These are phyloP conservation scores for Silurus aristotelis DNA, from an alignment of 2,797 vertebrate genomes.

Conservation along the genomic window DNA sequence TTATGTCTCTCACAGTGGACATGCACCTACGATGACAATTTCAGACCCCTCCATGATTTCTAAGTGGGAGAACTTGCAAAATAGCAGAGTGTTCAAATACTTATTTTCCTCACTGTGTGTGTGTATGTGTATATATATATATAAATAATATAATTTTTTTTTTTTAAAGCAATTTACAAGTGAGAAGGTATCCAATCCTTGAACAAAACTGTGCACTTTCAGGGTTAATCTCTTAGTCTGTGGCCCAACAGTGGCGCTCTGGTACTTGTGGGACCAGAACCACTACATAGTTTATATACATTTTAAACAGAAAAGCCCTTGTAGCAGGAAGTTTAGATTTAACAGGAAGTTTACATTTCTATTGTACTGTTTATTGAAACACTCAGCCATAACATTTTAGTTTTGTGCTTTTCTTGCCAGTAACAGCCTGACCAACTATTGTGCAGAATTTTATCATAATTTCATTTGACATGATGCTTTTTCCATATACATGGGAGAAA, in stretches of 20 bases:
- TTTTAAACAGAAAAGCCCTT: slow-evolving; percentile 19
- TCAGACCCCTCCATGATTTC: too few relatives aligned
- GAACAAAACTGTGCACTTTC: background rate
- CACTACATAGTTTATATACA: slow-evolving; percentile 8
- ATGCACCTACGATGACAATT: too few relatives aligned
- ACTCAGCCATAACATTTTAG: slow-evolving; percentile 14
- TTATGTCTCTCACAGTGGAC: too few relatives aligned
- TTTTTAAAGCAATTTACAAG: background rate
- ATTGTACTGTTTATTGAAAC: slow-evolving; percentile 20
- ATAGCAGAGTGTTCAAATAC: too few relatives aligned
- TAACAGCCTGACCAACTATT: slow-evolving; percentile 52
- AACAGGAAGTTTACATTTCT: background rate
- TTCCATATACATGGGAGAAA: slow-evolving; percentile 7
- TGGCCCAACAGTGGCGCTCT: slow-evolving; percentile 24
- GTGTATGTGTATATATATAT: too few relatives aligned
- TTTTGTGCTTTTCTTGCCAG: slow-evolving; percentile 45
- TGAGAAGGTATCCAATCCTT: too few relatives aligned
- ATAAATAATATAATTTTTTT: too few relatives aligned
- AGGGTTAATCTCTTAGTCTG: background rate
- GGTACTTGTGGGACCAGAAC: background rate
- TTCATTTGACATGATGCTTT: slow-evolving; percentile 43
- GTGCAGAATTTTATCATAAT: slow-evolving; percentile 42
- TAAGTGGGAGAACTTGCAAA: too few relatives aligned
- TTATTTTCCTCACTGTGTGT: too few relatives aligned
- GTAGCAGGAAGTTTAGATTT: slow-evolving; percentile 24